Conservation (phyloP, 2,888 invertebrate genomes). For the Cataglyphis albicans region DNA sequence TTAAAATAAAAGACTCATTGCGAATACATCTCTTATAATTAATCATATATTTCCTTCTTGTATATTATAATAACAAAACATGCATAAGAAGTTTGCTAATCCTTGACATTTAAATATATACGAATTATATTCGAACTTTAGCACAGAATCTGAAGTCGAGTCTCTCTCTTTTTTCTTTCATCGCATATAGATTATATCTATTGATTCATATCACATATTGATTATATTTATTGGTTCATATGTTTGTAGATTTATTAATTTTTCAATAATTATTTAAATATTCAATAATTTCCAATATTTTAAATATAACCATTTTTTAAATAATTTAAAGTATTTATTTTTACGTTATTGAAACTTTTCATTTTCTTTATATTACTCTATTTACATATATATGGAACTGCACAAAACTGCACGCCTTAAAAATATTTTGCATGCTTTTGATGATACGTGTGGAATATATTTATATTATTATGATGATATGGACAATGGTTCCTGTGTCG, state of each 20-base stretch:
- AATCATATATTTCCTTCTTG: neutral
- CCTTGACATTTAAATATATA: neutral
- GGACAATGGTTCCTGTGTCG: neutral
- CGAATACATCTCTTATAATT: neutral
- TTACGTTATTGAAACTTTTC: neutral
- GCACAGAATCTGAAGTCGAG: neutral
- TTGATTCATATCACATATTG: neutral
- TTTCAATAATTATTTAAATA: too few relatives aligned
- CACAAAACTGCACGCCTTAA: neutral
- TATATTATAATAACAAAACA: neutral
- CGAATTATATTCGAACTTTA: neutral
- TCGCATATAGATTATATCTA: neutral
- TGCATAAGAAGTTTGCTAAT: neutral
- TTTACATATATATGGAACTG: neutral
- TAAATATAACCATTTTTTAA: neutral
- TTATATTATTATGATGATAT: neutral
- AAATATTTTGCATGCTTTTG: neutral
- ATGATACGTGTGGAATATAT: neutral
- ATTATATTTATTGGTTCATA: neutral
- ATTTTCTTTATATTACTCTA: neutral
- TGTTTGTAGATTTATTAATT: neutral
- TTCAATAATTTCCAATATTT: too few relatives aligned
- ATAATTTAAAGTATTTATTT: neutral
- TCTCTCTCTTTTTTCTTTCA: neutral
- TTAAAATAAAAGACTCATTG: neutral